Base-by-base conservation (phyloP, 1,140 invertebrate genomes). In the Agrypnia vestita region DNA sequence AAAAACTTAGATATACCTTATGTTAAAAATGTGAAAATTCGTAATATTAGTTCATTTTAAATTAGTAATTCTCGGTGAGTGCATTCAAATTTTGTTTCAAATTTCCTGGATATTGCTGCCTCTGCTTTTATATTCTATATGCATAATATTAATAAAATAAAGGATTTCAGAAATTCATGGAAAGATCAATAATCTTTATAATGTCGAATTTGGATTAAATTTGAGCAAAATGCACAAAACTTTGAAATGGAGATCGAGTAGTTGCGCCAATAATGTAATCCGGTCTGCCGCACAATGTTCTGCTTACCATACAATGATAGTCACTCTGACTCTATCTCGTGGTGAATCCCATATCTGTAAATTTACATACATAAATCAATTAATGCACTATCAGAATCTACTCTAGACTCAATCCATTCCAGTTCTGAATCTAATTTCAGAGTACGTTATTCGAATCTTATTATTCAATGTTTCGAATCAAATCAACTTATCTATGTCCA, bases 291-390 rank as follows among this genome's bases (percentile, higher is more conserved):
- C 61, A 64, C 55, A 59, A 15, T 19, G 21, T 17, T 13, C 61
- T n/a, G 61, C 61, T 43, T 43, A 43, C 61, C 9, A 64, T 12
- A 64, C 35, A 43, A 43, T 4, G 61, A 64, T 13, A 64, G 25
- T 64, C 61, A 43, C 49, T 51, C n/a, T n/a, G n/a, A 51, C 1
- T 8, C 49, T 13, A 64, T 64, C 25, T n/a, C 25, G 61, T 35
- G 13, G 8, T 64, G 21, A 64, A 43, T 64, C 12, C 35, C 61
- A 15, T 35, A 64, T 64, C 61, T 35, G 61, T 35, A 35, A 64
- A 64, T 64, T 64, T 64, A 64, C 61, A 64, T 64, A 44, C 61
- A 64, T 64, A 64, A 64, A 64, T 64, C 61, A 64, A 64, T 64
- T 64, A 64, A 64, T 64, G 61, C 61, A 43, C 21, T 64, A 64